These are phyloP conservation scores for Lepeophtheirus salmonis DNA, from an alignment of 1,140 invertebrate genomes.

Conservation along the genomic window DNA sequence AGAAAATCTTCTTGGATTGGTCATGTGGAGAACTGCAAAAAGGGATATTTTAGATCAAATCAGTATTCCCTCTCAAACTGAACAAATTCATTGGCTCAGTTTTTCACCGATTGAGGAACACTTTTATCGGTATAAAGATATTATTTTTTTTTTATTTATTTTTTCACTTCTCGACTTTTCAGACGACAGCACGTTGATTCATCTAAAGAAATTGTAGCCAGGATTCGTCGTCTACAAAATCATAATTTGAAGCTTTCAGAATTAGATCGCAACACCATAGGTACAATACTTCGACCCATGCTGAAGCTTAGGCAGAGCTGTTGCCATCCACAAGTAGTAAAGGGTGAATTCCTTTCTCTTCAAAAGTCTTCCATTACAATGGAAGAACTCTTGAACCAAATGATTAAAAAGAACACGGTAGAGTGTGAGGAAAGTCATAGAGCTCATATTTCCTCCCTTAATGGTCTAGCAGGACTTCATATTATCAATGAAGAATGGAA, in stretches of 20 bases:
- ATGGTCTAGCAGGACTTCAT: constrained; percentile 43
- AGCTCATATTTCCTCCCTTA: constrained; percentile 39
- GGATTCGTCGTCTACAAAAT: constrained; percentile 26
- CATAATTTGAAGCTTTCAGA: constrained; percentile 27
- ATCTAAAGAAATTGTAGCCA: constrained; percentile 26
- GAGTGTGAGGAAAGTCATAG: constrained; percentile 47
- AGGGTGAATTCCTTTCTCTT: constrained; percentile 36
- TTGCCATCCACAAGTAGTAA: constrained; percentile 44
- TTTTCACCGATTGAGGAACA: constrained; percentile 41
- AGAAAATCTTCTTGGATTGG: constrained; percentile 34
- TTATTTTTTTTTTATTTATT: background rate
- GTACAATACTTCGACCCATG: constrained; percentile 40
- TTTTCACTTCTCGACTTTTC: background rate
- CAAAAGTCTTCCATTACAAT: constrained; percentile 41
- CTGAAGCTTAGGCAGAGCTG: constrained; percentile 48
- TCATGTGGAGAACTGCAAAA: constrained; percentile 50
- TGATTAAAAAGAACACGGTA: constrained; percentile 41
- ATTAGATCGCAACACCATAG: constrained; percentile 30
- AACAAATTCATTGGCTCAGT: constrained; percentile 32
- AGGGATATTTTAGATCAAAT: constrained; percentile 41
- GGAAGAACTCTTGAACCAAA: constrained; percentile 42
- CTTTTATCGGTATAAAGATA: constrained; percentile 30
- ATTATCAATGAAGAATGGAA: constrained; percentile 36
- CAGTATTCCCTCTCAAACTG: constrained; percentile 29
- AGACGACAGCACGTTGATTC: constrained; percentile 31